phyloP scores from a whole-genome alignment of 37 sponge, comb jelly and placozoan species.

The Hormiphora californensis region DNA sequence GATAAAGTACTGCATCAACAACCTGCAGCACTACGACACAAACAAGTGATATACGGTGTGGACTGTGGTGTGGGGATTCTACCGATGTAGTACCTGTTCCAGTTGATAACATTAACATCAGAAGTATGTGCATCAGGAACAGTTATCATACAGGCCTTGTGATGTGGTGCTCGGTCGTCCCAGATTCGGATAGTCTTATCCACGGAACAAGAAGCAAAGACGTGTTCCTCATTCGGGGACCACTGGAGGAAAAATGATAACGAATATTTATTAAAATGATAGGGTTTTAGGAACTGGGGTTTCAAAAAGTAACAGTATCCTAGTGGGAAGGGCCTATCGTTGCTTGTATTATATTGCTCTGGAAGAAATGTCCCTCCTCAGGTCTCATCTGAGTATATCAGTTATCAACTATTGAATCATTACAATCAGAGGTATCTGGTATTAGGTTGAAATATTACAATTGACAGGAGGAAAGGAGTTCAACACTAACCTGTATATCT shows the following conservation, averaged over 20 bases:
- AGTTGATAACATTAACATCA: constrained; percentile 95
- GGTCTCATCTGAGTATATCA: too few species aligned
- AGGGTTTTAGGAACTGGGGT: too few species aligned
- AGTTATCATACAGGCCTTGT: constrained; percentile 94
- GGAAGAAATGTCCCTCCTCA: too few species aligned
- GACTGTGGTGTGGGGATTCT: not conserved
- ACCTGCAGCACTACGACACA: not conserved
- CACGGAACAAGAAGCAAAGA: constrained; percentile 88
- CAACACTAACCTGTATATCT: constrained; percentile 69
- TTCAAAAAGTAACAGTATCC: too few species aligned
- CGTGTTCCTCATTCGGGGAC: constrained; percentile 93
- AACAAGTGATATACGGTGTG: too few species aligned
- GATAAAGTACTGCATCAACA: not conserved
- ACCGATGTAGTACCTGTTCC: constrained; percentile 66
- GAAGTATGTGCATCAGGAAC: constrained; percentile 74
- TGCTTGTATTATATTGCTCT: too few species aligned
- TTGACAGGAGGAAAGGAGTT: too few species aligned
- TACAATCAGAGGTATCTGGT: not conserved
- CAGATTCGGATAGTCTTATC: constrained; percentile 84
- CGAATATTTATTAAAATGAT: too few species aligned
- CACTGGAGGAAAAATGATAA: constrained; percentile 57
- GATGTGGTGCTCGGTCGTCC: constrained; percentile 76
- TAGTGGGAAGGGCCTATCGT: too few species aligned
- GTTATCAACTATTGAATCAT: too few species aligned
- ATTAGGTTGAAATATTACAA: too few species aligned